Percentiles rank a stretch among this genome's conserved stretches.
phyloP scores from a whole-genome alignment of 2,797 vertebrate genomes.

The Poecilia velifera region DNA sequence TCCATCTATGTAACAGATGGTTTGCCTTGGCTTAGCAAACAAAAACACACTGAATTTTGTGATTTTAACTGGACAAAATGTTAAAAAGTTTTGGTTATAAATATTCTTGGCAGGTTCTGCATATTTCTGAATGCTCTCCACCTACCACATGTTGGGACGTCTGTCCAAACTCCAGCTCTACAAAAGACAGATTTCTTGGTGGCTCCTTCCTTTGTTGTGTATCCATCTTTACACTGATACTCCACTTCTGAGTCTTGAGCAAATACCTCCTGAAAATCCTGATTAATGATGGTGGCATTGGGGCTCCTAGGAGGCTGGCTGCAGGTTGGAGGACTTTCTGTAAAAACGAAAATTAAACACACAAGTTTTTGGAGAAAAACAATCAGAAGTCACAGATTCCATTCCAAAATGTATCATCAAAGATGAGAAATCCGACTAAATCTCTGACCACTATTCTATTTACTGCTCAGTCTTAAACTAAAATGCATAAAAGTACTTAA shows the following conservation, averaged over 20 bases:
- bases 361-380: too few species aligned
- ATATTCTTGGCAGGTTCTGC: neutral
- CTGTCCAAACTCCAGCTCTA: accelerated
- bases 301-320: constrained; percentile 21
- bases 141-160: constrained; percentile 12
- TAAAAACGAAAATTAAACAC: neutral
- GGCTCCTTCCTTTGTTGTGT: accelerated
- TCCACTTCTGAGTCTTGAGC: accelerated
- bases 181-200: accelerated
- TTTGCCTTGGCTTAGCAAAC: too few species aligned
- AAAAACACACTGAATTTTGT: too few species aligned
- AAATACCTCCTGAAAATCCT: constrained; percentile 39
- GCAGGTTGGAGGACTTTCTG: neutral
- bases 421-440: too few species aligned
- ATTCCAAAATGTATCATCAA: too few species aligned
- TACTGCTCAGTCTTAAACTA: neutral
- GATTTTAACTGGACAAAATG: neutral
- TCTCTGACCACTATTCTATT: neutral
- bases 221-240: constrained; percentile 48
- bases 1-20: too few species aligned
- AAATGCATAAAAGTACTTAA: neutral
- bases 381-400: too few species aligned
- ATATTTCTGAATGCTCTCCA: neutral
- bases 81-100: neutral
- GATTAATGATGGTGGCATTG: constrained; percentile 44